Evolutionary conservation across 2,113 vertebrate genomes (phyloP), one percentile per base, ranked within the genome.

Genomic region (Colius striatus): DNA sequence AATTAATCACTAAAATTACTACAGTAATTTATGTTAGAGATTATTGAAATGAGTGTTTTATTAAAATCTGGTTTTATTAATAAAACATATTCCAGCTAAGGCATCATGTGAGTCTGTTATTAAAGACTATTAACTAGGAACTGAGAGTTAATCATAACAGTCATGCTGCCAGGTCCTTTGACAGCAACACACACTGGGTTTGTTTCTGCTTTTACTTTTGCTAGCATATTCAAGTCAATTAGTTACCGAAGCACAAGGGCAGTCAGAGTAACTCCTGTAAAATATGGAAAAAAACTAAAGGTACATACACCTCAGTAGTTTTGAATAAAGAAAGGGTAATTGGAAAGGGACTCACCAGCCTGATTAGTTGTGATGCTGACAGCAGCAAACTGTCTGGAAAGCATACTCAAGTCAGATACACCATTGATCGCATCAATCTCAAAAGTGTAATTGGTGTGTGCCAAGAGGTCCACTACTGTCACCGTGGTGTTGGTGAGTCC

Each of bases 351-450:
- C 98, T 98, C 95, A 99, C 99, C 99, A 26, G 99, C 99, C 98
- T 99, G 99, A 93, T 99, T 99, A 32, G 99, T 99, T 14, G 99
- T 99, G 97, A 99, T 99, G 97, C 98, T 99, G 94, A 99, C 99
- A 2, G 99, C 98, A 8, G 99, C 99, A 47, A 99, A 99, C 87
- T 99, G 99, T 34, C 99, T 98, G 57, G 98, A 96, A 15, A 97
- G 94, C 0, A 98, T 95, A 22, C 98, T 98, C 86, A 98, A 86
- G n/a, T 97, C 94, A 1, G 99, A 99, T 5, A 99, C 99, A 2
- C 99, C 99, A 0, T 99, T 99, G 93, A 98, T 82, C 0, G 99
- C 99, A 58, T 99, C 99, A 7, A 99, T 99, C 98, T 99, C 99
- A 89, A 99, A 99, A 10, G 99, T 99, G 97, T 99, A 99, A 98